Conservation (phyloP, 2,113 vertebrate species). For the Calonectris borealis region DNA sequence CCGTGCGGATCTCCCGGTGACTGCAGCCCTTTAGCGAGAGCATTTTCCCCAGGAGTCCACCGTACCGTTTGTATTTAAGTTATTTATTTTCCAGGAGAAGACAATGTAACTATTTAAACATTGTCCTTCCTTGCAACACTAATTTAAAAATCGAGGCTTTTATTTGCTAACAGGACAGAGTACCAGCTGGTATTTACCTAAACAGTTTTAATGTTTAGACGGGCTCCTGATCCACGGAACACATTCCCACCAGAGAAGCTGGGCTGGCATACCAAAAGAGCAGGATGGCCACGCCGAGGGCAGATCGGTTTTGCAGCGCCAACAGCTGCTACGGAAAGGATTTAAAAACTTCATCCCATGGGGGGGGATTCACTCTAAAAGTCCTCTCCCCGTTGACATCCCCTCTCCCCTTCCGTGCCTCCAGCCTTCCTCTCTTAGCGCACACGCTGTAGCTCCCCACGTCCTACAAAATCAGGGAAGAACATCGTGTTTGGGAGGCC, state of each 20-base stretch:
- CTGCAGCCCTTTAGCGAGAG: neutral
- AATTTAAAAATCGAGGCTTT: neutral
- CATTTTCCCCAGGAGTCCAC: neutral
- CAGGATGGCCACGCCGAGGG: neutral
- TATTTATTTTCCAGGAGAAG: neutral
- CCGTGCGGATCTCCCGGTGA: rapidly evolving
- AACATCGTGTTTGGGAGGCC: neutral
- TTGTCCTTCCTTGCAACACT: neutral
- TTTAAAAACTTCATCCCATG: neutral
- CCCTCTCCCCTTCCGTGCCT: neutral
- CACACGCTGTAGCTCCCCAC: neutral
- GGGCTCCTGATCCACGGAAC: neutral
- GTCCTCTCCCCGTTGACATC: neutral
- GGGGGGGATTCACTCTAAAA: too few species aligned
- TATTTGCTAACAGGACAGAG: neutral
- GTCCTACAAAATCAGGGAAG: neutral
- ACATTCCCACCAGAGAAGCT: neutral
- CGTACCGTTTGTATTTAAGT: neutral
- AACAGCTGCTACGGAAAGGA: neutral
- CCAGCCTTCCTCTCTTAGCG: neutral
- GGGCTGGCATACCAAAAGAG: neutral
- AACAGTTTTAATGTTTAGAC: neutral
- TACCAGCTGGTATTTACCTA: neutral
- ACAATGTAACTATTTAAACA: neutral
- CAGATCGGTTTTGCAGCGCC: too few species aligned